Base-by-base conservation (phyloP, 2,113 vertebrate genomes). In the Heterotis niloticus region DNA sequence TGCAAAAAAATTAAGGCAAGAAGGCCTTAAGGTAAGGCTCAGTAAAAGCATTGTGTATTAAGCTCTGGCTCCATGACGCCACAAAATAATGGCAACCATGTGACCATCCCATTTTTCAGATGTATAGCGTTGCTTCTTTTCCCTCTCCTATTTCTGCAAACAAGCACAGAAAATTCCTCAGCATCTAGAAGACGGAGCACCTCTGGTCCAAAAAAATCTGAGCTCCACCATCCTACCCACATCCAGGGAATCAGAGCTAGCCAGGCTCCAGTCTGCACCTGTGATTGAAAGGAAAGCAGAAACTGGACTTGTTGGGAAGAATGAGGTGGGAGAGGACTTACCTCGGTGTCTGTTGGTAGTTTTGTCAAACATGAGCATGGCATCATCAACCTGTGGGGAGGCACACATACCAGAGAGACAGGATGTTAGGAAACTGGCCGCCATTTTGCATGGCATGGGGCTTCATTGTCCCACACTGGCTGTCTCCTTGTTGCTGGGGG, bases 341-440 rank as follows among this genome's bases (percentile, higher is more conserved):
- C 96, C 96, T 96, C 96, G 91, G 91, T 98, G 96, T 86, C 96
- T 91, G 91, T 98, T 98, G 88, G 96, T 98, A 51, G 96, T 98
- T 93, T 98, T 98, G 94, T 98, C 96, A 5, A 98, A 98, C 96
- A 97, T 98, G 84, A 98, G 92, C 96, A 98, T 98, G 73, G 96
- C 96, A 26, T 98, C 96, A 0, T 98, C 96, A 82, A 98, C 96
- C 96, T 98, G 91, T 86, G 89, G 89, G 56, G 54, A 0, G 81
- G 64, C 34, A 17, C 10, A 66, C 10, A 66, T 1, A 57, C n/a
- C 71, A 57, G 26, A 59, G 18, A 87, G 64, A 52, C 10, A 76
- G 75, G 14, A 28, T 2, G 62, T 26, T 56, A 52, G 75, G 60
- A 66, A n/a, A 65, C 5, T 4, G 62, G 44, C 12, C 83, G 86